Evolutionary conservation across 2,888 invertebrate species (phyloP).

Genomic region (Microctonus aethiopoides): DNA sequence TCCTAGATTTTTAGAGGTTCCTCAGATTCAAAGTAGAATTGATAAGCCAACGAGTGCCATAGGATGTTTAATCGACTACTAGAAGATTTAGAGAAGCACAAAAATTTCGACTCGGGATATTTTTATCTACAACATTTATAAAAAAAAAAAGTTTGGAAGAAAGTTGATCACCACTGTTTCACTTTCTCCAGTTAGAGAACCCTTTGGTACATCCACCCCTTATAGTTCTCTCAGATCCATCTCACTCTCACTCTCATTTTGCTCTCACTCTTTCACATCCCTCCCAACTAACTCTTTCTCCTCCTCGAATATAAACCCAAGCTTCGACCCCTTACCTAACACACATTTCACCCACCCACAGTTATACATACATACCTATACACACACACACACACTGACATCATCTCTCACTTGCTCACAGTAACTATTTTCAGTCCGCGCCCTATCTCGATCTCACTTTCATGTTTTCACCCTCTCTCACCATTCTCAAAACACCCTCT

Average conservation of each 20-base stretch:
- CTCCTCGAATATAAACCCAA: conserved; percentile 29
- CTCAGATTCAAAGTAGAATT: too few species aligned
- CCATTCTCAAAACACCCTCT: conserved; percentile 26
- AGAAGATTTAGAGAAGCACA: too few species aligned
- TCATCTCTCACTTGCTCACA: conserved; percentile 13
- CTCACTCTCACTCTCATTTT: conserved; percentile 65
- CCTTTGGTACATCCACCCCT: conserved; percentile 62
- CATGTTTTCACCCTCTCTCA: conserved; percentile 29
- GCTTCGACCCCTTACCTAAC: conserved; percentile 3
- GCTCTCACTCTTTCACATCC: conserved; percentile 48
- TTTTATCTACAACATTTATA: background rate
- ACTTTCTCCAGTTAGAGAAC: conserved; percentile 62
- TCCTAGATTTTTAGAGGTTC: too few species aligned
- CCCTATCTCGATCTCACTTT: conserved; percentile 35
- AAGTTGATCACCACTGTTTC: conserved; percentile 63
- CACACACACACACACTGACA: too few species aligned
- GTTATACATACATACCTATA: too few species aligned
- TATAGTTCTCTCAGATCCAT: conserved; percentile 52
- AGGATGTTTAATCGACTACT: too few species aligned
- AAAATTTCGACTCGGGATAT: too few species aligned
- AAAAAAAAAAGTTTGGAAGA: conserved; percentile 19
- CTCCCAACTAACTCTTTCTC: conserved; percentile 21
- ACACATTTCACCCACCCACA: too few species aligned
- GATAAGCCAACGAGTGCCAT: too few species aligned
- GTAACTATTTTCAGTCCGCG: conserved; percentile 7